A percentile compares a stretch with the other conserved stretches of the same genome.
These are phyloP conservation scores for Cynodonichthys magdalenae DNA, from an alignment of 2,797 vertebrate species.

Conservation along the genomic window DNA sequence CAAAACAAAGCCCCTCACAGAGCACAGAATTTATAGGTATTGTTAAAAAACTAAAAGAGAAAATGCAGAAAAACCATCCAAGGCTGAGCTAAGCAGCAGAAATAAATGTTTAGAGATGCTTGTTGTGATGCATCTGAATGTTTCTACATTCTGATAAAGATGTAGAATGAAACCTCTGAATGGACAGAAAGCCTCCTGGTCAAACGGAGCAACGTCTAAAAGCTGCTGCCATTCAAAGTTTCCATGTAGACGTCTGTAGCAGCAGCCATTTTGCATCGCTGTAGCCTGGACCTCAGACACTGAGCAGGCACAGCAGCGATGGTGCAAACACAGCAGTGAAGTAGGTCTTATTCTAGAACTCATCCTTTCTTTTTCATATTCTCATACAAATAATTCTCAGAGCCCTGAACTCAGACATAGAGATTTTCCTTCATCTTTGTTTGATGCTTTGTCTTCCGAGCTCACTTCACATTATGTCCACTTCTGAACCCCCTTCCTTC, in stretches of 20 bases:
- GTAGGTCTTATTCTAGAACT: constrained; percentile 16
- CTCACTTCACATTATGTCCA: constrained; percentile 55
- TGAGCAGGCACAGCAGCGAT: constrained; percentile 48
- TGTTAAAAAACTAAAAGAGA: constrained; percentile 44
- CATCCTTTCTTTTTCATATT: constrained; percentile 11
- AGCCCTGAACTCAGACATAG: constrained; percentile 68
- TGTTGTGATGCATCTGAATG: constrained; percentile 14
- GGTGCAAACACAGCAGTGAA: too few species aligned
- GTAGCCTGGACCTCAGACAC: constrained; percentile 69
- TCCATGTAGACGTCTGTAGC: constrained; percentile 70
- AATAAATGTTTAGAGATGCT: too few species aligned
- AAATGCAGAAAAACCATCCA: constrained; percentile 29
- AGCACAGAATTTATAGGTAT: constrained; percentile 39
- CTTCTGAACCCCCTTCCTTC: constrained; percentile 36
- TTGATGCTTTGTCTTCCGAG: constrained; percentile 66
- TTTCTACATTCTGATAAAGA: constrained; percentile 38
- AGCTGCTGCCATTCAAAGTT: constrained; percentile 77
- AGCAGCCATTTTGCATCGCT: constrained; percentile 82
- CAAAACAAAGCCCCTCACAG: constrained; percentile 42
- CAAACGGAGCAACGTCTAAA: constrained; percentile 41
- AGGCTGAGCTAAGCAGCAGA: too few species aligned
- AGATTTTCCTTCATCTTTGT: constrained; percentile 71
- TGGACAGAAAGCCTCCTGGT: constrained; percentile 46
- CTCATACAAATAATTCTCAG: constrained; percentile 65
- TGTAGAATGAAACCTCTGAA: constrained; percentile 33